Evolutionary conservation across 2,113 vertebrate species (phyloP), one percentile per base, ranked within the genome.

Genomic region (Callaeas wilsoni): DNA sequence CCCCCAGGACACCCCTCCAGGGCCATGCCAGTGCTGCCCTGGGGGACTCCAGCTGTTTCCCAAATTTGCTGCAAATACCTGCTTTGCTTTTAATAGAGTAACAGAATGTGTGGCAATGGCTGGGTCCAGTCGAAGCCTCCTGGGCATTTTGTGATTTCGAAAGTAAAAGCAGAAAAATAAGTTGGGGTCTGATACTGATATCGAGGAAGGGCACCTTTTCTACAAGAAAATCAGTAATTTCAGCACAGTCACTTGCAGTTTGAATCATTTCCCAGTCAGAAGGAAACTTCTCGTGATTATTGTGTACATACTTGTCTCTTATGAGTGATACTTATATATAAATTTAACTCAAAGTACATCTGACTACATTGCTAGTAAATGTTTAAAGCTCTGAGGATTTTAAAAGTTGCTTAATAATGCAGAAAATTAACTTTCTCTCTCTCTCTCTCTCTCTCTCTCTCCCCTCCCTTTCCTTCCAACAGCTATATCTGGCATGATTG

Each of bases 401-500:
- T 49, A 37, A 60, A 90, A 91, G 55, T 90, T 93, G 93, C 50
- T 69, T 89, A 84, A 77, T 86, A 77, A 87, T 91, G 41, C 75
- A 90, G 75, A 92, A 89, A 86, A 92, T 13, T 98, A 93, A 97
- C 86, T 81, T 88, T 42, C 71, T 10, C 42, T 96, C 75, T 65
- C 93, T 37, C 84, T 94, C 85, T 90, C 83, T 94, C 75, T 96
- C 94, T 90, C 95, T 59, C 91, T 96, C 62, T 23, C 83, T 68
- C 27, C 22, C 7, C 6, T 3, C 16, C 59, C 93, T 95, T 97
- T 97, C 96, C 96, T 98, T 98, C 96, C 95, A 89, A 90, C 98
- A 99, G 99, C 98, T 96, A 99, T 99, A 98, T 99, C 99, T 96
- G 99, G 99, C 98, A 99, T 99, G 99, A 99, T 99, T 96, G 99